Evolutionary conservation across 2,113 vertebrate species (phyloP).

Genomic region (Onychostruthus taczanowskii): DNA sequence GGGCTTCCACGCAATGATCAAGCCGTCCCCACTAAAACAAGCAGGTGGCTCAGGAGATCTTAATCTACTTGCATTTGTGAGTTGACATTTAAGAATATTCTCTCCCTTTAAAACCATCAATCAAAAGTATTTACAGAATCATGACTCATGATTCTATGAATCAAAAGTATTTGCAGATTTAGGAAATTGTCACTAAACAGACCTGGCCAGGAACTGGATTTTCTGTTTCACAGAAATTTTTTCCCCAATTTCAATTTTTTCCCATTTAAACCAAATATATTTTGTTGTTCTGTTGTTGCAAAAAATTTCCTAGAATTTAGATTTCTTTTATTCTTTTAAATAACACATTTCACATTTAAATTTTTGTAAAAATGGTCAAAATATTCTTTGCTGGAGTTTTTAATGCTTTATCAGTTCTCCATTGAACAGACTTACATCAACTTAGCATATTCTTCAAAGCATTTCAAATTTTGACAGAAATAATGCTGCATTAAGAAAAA

Average conservation of each 20-base stretch:
- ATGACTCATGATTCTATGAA: slow-evolving; percentile 3
- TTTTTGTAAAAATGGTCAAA: background rate
- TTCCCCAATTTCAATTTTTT: background rate
- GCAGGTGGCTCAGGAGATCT: background rate
- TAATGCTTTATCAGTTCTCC: background rate
- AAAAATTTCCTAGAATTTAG: background rate
- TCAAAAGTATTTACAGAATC: background rate
- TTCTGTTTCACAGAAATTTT: background rate
- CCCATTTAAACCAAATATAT: background rate
- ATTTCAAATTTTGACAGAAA: background rate
- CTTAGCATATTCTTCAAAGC: background rate
- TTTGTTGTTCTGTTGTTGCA: background rate
- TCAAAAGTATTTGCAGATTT: background rate
- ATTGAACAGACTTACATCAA: background rate
- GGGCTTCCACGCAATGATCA: background rate
- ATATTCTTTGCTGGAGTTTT: background rate
- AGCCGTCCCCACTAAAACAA: background rate
- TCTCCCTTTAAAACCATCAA: background rate
- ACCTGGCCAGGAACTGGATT: background rate
- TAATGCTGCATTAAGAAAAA: background rate
- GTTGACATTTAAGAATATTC: background rate
- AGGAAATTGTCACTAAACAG: background rate
- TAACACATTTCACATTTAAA: background rate
- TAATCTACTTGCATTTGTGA: background rate
- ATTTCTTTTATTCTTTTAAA: background rate